These are phyloP conservation scores for Glandiceps talaboti DNA, from an alignment of 53 echinoderm and acorn worm genomes.

Conservation along the genomic window DNA sequence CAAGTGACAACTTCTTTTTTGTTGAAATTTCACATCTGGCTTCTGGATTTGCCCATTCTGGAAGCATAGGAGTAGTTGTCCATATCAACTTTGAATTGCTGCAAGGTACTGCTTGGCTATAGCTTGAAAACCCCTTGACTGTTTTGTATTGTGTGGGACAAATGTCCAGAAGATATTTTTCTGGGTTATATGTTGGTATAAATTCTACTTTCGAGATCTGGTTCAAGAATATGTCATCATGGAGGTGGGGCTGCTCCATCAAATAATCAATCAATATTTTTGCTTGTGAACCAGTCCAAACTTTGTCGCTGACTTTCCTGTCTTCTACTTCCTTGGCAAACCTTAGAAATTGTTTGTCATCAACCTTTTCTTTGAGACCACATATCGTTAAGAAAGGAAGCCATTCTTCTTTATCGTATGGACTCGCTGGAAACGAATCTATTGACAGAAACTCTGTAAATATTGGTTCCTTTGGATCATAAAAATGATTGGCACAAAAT, in stretches of 20 bases:
- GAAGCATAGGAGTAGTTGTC: neutral
- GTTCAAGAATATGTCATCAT: neutral
- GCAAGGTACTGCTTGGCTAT: neutral
- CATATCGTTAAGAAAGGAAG: too few species aligned
- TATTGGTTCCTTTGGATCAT: neutral
- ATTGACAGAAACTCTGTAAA: neutral
- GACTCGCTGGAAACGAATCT: neutral
- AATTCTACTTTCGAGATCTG: neutral
- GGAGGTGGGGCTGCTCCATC: neutral
- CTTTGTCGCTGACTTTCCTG: too few species aligned
- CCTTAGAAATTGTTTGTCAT: neutral
- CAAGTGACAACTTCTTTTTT: too few species aligned
- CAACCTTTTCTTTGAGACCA: neutral
- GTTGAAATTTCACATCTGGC: neutral
- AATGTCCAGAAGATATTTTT: neutral
- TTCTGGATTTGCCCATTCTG: neutral
- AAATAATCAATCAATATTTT: neutral
- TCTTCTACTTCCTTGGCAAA: slow-evolving; percentile 12
- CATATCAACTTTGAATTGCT: neutral
- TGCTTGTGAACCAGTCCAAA: too few species aligned
- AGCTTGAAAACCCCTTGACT: neutral
- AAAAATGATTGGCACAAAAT: neutral
- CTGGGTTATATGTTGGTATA: neutral
- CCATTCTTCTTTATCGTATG: neutral
- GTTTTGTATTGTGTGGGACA: neutral